phyloP scores from a whole-genome alignment of 2,113 vertebrate genomes.

The Percina caprodes region DNA sequence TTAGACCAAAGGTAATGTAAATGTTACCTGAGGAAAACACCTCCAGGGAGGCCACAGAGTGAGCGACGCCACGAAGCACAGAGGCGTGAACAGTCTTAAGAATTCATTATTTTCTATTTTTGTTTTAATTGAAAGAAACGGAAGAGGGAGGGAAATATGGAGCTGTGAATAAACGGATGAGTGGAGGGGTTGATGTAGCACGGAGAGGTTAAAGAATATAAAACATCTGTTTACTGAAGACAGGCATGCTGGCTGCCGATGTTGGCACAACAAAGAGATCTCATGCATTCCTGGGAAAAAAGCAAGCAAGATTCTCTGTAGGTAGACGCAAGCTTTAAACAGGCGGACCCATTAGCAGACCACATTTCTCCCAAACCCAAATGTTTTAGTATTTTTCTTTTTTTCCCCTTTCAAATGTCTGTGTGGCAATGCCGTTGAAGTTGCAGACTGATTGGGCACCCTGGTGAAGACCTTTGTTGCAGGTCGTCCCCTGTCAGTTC shows the following conservation, averaged over 20 bases:
- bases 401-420: not conserved
- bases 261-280: constrained; percentile 16
- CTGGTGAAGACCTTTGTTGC: not conserved
- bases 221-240: constrained; percentile 39
- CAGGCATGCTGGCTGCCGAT: constrained; percentile 1
- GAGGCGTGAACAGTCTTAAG: not conserved
- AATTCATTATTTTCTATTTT: not conserved
- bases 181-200: constrained; percentile 20
- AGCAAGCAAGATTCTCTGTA: not conserved
- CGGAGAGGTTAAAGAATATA: constrained; percentile 20
- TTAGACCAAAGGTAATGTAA: constrained; percentile 19
- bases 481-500: not conserved
- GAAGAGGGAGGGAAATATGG: constrained; percentile 29
- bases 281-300: not conserved
- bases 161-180: constrained; percentile 38
- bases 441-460: not conserved
- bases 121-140: constrained; percentile 58
- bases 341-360: not conserved
- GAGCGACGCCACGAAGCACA: constrained; percentile 5
- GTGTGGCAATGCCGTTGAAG: not conserved
- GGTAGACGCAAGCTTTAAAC: not conserved
- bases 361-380: not conserved
- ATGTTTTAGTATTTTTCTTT: not conserved
- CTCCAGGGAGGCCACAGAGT: constrained; percentile 14
- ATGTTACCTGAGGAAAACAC: constrained; percentile 30